Percentiles rank a stretch among this genome's conserved stretches.
Evolutionary conservation across 2,888 invertebrate genomes (phyloP).

Genomic region (Tenthredo mesomela): DNA sequence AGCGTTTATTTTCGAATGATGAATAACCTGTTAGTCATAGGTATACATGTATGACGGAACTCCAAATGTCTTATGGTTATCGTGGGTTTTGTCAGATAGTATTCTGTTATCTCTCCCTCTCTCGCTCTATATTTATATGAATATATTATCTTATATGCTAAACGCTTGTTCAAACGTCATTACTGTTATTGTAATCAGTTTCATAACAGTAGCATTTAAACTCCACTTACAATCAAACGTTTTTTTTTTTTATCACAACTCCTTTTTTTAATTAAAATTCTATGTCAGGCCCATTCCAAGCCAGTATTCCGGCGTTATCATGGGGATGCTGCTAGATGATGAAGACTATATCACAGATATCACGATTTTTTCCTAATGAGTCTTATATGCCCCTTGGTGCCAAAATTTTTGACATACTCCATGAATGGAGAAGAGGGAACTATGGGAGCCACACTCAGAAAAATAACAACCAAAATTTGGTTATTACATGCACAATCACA

Average conservation of each 20-base stretch:
- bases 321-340: too few species aligned
- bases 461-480: too few species aligned
- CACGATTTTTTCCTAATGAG: neutral
- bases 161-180: neutral
- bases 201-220: too few species aligned
- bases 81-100: neutral
- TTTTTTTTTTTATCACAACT: neutral
- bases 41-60: neutral
- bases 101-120: neutral
- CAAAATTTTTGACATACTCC: neutral
- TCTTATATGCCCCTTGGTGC: neutral
- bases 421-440: neutral
- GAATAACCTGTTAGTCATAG: neutral
- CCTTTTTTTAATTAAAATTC: neutral
- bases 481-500: too few species aligned
- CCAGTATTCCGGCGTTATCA: neutral
- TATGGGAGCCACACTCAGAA: neutral
- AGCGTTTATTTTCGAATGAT: neutral
- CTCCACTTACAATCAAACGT: neutral
- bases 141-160: neutral
- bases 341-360: neutral
- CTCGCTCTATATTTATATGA: neutral
- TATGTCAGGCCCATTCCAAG: neutral
- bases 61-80: neutral
- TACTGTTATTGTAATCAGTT: neutral